Base-by-base conservation (phyloP, 2,888 invertebrate genomes). In the Heteromyza rotundicornis region DNA sequence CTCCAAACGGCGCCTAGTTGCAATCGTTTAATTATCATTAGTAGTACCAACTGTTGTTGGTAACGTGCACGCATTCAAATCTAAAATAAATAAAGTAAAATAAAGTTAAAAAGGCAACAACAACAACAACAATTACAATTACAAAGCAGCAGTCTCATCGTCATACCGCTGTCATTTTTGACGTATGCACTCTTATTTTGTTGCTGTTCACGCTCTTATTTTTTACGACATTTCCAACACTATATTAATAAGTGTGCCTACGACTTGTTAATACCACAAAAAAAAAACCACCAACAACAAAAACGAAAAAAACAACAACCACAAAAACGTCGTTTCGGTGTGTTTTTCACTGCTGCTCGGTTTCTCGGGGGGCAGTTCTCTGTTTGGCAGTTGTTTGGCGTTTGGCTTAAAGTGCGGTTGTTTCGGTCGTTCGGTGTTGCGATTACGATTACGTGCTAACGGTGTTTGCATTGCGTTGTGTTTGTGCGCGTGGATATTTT, bases 341-440 rank as follows among this genome's bases (percentile, higher is more conserved):
- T 60, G 59, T 54, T 57, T 49, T 50, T 47, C 23, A 17, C 40
- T 24, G 54, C 59, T 44, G 44, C 24, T 40, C 12, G 16, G 10
- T 12, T 40, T 23, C 36, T 23, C 36, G 54, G 44, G 49, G 55
- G 50, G 55, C 12, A 40, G 55, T 55, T 35, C 23, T 23, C 27
- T 24, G 36, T 32, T 19, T 8, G 36, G 14, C 36, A 23, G 23
- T 55, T 24, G 40, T 44, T 40, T 44, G 36, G 8, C 55, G 22
- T n/a, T 40, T 55, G 23, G 23, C 40, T 44, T n/a, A n/a, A 22
- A 22, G 35, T 47, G 53, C 49, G 49, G 56, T 50, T 47, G 60
- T 40, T 50, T 47, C 36, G 40, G 49, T 40, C 22, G 16, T 47
- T 2, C 12, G 22, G 24, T 20, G 40, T 32, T 32, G 16, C 40